Conservation (phyloP, 2,113 vertebrate species). For the Rhinoderma darwinii region DNA sequence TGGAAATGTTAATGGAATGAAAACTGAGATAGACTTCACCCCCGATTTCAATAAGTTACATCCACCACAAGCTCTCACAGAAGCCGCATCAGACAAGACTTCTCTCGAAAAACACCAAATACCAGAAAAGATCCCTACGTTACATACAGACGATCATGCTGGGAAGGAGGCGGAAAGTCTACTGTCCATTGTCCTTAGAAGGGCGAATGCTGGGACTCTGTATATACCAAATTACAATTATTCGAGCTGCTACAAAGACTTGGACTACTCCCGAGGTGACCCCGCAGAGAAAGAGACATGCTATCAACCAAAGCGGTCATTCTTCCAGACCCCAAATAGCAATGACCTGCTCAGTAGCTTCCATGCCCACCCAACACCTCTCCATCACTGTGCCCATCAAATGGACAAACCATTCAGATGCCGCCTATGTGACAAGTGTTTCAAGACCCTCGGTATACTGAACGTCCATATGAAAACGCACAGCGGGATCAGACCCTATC, state of each 20-base stretch:
- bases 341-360: neutral
- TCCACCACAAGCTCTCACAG: neutral
- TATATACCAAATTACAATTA: constrained; percentile 15
- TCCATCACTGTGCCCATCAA: neutral
- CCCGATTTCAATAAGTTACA: neutral
- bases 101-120: neutral
- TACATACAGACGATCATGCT: neutral
- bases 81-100: neutral
- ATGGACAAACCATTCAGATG: constrained; percentile 29
- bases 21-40: neutral
- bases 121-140: neutral
- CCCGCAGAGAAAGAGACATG: neutral
- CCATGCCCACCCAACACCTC: neutral
- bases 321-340: neutral
- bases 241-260: neutral
- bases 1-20: neutral
- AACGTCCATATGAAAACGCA: constrained; percentile 46
- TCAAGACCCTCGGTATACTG: constrained; percentile 33
- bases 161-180: constrained; percentile 38
- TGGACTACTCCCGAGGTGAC: neutral
- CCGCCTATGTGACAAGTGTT: constrained; percentile 17
- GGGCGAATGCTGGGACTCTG: neutral
- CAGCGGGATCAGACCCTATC: constrained; percentile 28
- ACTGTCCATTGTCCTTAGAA: constrained; percentile 47
- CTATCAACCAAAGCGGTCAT: neutral